Conservation (phyloP, 1,140 invertebrate genomes). For the Adoxophyes honmai region DNA sequence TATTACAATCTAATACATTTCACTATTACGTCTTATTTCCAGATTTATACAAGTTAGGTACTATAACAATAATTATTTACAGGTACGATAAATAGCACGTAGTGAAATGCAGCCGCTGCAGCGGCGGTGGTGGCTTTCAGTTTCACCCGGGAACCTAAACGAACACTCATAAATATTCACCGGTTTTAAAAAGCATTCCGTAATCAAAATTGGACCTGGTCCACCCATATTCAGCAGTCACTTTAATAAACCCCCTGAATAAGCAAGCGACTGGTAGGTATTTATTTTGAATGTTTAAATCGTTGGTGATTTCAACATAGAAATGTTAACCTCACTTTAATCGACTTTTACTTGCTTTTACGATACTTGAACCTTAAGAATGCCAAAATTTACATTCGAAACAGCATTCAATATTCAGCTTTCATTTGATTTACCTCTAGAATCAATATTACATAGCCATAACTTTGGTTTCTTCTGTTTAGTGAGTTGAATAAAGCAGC, state of each 20-base stretch:
- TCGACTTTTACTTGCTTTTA: background rate
- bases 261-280: constrained; percentile 9
- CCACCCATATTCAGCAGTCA: background rate
- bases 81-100: background rate
- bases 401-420: no score
- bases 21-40: constrained; percentile 15
- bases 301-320: background rate
- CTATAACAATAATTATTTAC: background rate
- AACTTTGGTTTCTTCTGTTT: no score
- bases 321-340: constrained; percentile 3
- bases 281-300: constrained; percentile 7
- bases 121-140: no score
- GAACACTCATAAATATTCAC: background rate
- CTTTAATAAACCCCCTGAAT: constrained; percentile 4
- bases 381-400: background rate
- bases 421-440: no score
- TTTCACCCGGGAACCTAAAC: no score
- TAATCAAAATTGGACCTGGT: constrained; percentile 6
- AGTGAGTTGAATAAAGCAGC: background rate
- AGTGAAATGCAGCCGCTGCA: no score
- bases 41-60: constrained; percentile 9
- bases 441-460: no score
- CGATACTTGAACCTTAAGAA: background rate
- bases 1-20: constrained; percentile 15
- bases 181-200: constrained; percentile 1